Evolutionary conservation across 2,113 vertebrate genomes (phyloP), one percentile per base, ranked within the genome.

Genomic region (Cricetomys ansorgei): DNA sequence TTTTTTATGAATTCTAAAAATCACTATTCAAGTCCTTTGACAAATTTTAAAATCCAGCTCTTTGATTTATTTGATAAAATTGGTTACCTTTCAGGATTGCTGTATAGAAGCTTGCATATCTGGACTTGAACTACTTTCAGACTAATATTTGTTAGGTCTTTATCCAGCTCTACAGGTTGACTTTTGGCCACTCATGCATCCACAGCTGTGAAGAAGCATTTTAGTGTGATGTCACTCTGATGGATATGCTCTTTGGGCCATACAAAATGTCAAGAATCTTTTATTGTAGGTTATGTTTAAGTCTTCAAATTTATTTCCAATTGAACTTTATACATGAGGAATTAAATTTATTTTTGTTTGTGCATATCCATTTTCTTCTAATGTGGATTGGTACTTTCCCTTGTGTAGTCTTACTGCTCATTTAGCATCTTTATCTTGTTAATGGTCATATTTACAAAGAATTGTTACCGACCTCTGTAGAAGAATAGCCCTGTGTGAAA

Each of bases 361-460:
- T 80, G 43, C n/a, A 64, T 21, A 84, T 34, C 4, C 7, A 65
- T 3, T 34, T 84, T 45, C n/a, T 31, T 5, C 27, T 84, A 84
- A 34, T 7, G 62, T 17, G 3, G 1, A 27, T 4, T 15, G 17
- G 1, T 15, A 4, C 7, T 43, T 64, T 29, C 59, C n/a, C 15
- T 1, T 43, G 8, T 29, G 9, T 2, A 34, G 7, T 45, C 13
- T 65, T 48, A 40, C 27, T 29, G 2, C 2, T 27, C 10, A 31
- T 19, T 43, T 40, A 62, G 25, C 25, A 3, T 34, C 8, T 34
- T 5, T 10, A 31, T 64, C 16, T 59, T 84, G 40, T 6, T 45
- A 31, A 43, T 64, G 16, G 2, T 40, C 27, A 45, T 5, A 10
- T 8, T 40, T 29, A 16, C 3, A n/a, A 15, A 83, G 0, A 40